Percentiles rank a stretch among this genome's conserved stretches.
phyloP scores from a whole-genome alignment of 64 coral and sea anemone species.

The Actinia equina region DNA sequence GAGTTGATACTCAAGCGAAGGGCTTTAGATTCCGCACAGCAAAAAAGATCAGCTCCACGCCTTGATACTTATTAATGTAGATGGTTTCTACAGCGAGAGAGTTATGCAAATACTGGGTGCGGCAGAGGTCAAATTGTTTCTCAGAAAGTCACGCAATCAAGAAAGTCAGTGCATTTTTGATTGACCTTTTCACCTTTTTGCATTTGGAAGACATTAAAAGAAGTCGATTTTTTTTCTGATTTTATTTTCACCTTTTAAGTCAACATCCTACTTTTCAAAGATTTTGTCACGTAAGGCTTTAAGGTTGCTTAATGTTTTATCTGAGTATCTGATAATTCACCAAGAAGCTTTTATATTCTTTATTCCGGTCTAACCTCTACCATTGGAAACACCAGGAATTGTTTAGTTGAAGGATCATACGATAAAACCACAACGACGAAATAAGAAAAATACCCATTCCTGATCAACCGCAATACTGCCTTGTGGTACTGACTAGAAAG shows the following conservation, averaged over 20 bases:
- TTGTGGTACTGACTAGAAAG: not conserved
- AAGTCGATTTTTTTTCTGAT: too few species aligned
- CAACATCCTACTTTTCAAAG: not conserved
- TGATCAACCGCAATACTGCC: not conserved
- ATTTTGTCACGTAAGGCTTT: not conserved
- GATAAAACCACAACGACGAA: not conserved
- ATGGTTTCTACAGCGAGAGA: not conserved
- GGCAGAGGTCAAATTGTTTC: slow-evolving; percentile 8
- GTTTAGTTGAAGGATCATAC: not conserved
- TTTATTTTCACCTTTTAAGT: too few species aligned
- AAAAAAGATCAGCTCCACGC: not conserved
- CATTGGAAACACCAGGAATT: not conserved
- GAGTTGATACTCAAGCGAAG: not conserved
- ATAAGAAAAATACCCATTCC: not conserved
- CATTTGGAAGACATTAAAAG: too few species aligned
- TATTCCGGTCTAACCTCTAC: not conserved
- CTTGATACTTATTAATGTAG: not conserved
- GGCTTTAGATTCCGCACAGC: not conserved
- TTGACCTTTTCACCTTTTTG: too few species aligned
- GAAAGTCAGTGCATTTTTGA: too few species aligned
- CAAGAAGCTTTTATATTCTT: not conserved
- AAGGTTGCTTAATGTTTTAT: not conserved
- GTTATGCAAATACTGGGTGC: slow-evolving; percentile 9
- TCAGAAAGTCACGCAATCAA: not conserved
- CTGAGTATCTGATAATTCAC: not conserved